Base-by-base conservation (phyloP, 2,113 vertebrate genomes). In the Tautogolabrus adspersus region DNA sequence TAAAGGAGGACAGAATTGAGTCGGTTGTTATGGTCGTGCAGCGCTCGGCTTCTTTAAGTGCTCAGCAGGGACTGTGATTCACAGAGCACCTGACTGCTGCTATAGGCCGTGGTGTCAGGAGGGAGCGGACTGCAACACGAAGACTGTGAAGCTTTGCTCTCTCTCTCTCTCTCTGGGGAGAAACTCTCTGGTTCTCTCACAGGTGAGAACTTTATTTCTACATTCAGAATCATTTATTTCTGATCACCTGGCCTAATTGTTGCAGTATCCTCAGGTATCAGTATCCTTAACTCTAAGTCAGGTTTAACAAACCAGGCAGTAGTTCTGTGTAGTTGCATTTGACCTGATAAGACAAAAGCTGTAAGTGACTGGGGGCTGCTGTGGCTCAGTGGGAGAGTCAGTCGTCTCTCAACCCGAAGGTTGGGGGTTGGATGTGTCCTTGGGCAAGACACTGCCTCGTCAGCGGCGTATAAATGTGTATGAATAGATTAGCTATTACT, bases 71-170 rank as follows among this genome's bases (percentile, higher is more conserved):
- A 74, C 79, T 59, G 4, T 56, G 62, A 47, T n/a, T 55, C 71
- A 16, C 66, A n/a, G 57, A 49, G 34, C 75, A 65, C 59, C 30
- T 73, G 68, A 68, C 70, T 81, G 68, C 67, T 74, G 61, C 49
- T 52, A 10, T 15, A 12, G 13, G 65, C 30, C 16, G 22, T 0
- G 30, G 15, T 6, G 46, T 76, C 64, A 15, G 38, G 47, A 47
- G 76, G 16, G 65, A 55, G 26, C 26, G 26, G 26, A 26, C 26
- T 26, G 26, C 26, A 21, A 42, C 16, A 9, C 44, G 49, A 3
- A 77, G 42, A 38, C 21, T 26, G 51, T 22, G 18, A 52, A 12
- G 26, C 42, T 44, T 13, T 44, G 55, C 55, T 57, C 30, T 34
- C 30, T 34, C 30, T 34, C 30, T 34, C 30, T 34, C 30, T 34